phyloP scores from a whole-genome alignment of 2,888 invertebrate genomes.

The Hoplodrina ambigua region DNA sequence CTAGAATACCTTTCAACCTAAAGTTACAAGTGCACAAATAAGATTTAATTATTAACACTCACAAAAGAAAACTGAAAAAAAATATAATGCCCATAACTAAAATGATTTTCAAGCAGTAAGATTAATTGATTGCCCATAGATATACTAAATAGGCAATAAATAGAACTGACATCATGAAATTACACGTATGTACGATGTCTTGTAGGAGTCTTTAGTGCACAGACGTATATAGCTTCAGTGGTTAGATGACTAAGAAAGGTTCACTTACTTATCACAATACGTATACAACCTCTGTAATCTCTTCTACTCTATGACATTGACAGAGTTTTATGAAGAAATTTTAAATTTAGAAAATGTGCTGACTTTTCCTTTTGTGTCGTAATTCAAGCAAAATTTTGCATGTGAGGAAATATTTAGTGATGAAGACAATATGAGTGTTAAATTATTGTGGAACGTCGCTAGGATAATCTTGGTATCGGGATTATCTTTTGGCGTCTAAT shows the following conservation, averaged over 20 bases:
- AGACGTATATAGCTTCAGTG: too few species aligned
- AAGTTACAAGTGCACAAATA: too few species aligned
- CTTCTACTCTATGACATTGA: slow-evolving; percentile 35
- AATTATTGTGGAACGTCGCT: slow-evolving; percentile 85
- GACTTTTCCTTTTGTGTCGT: slow-evolving; percentile 48
- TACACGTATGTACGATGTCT: too few species aligned
- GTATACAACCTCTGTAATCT: slow-evolving; percentile 11
- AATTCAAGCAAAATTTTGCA: slow-evolving; percentile 50
- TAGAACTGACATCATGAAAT: too few species aligned
- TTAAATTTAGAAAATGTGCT: slow-evolving; percentile 74
- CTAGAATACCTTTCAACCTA: too few species aligned
- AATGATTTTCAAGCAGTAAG: too few species aligned
- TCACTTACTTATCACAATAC: not conserved
- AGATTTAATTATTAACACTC: too few species aligned
- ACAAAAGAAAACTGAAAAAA: too few species aligned
- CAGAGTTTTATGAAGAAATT: slow-evolving; percentile 63
- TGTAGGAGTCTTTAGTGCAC: too few species aligned
- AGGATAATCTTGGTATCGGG: slow-evolving; percentile 82
- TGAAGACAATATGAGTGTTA: slow-evolving; percentile 75
- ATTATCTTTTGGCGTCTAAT: slow-evolving; percentile 79
- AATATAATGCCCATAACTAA: too few species aligned
- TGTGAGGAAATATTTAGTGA: slow-evolving; percentile 53
- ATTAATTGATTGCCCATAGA: too few species aligned
- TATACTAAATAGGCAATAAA: too few species aligned
- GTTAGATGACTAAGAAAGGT: slow-evolving; percentile 11